Evolutionary conservation across 1,140 invertebrate genomes (phyloP).

Genomic region (Drosophila melanica): DNA sequence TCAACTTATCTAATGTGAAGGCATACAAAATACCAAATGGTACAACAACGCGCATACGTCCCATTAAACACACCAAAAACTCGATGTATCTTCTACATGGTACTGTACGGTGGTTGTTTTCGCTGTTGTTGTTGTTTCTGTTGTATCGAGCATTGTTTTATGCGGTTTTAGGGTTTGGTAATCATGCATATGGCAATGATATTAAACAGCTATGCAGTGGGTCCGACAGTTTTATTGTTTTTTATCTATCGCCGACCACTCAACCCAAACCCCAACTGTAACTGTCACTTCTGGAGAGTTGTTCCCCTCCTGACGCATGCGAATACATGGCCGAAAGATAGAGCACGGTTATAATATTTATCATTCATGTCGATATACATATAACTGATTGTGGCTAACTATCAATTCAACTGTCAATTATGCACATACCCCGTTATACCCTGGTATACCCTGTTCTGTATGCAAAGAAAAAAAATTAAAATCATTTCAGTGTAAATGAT

Average conservation of each 20-base stretch:
- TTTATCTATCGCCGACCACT: background rate
- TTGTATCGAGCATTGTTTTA: slow-evolving; percentile 25
- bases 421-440: too few species aligned
- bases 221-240: slow-evolving; percentile 29
- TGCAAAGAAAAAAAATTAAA: background rate
- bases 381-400: background rate
- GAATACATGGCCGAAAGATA: background rate
- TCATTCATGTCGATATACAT: background rate
- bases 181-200: slow-evolving; percentile 45
- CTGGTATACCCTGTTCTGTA: background rate
- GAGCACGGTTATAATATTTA: background rate
- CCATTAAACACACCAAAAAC: slow-evolving; percentile 39
- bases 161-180: slow-evolving; percentile 42
- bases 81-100: slow-evolving; percentile 16
- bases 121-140: background rate
- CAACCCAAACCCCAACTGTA: background rate
- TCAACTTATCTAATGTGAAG: slow-evolving; percentile 54
- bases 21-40: slow-evolving; percentile 21
- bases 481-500: too few species aligned
- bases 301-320: too few species aligned
- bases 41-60: slow-evolving; percentile 49
- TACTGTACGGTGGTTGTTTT: background rate
- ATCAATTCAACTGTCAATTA: background rate
- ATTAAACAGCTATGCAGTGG: slow-evolving; percentile 26
- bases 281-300: background rate